Evolutionary conservation across 2,113 vertebrate genomes (phyloP).

Genomic region (Oncorhynchus tshawytscha): DNA sequence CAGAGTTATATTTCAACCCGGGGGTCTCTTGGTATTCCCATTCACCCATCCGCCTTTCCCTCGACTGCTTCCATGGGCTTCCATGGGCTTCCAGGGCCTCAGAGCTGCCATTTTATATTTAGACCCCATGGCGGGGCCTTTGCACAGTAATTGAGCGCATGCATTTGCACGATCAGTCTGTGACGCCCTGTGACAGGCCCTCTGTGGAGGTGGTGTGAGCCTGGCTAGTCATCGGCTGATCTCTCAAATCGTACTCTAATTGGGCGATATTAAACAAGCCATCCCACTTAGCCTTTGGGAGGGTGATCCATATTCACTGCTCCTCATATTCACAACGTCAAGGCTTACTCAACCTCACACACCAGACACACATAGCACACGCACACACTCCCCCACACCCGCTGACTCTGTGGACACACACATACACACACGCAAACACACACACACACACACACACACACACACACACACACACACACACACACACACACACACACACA

Average conservation of each 20-base stretch:
- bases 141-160: conserved; percentile 57
- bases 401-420: not conserved
- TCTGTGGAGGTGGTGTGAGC: conserved; percentile 49
- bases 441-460: no score
- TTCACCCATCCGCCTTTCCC: conserved; percentile 31
- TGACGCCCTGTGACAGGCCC: conserved; percentile 66
- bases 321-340: conserved; percentile 53
- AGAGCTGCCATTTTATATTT: conserved; percentile 68
- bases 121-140: conserved; percentile 44
- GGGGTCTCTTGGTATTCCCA: conserved; percentile 50
- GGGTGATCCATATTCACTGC: conserved; percentile 68
- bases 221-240: conserved; percentile 66
- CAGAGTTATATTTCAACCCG: conserved; percentile 24
- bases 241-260: conserved; percentile 71
- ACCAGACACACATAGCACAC: not conserved
- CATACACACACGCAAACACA: not conserved
- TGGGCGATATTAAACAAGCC: conserved; percentile 74
- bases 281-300: conserved; percentile 73
- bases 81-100: conserved; percentile 5
- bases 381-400: not conserved
- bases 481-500: no score
- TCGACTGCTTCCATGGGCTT: conserved; percentile 13
- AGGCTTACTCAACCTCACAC: not conserved
- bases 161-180: conserved; percentile 51
- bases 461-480: no score